These are phyloP conservation scores for Ellobius talpinus DNA, from an alignment of 2,113 vertebrate genomes.

Conservation along the genomic window DNA sequence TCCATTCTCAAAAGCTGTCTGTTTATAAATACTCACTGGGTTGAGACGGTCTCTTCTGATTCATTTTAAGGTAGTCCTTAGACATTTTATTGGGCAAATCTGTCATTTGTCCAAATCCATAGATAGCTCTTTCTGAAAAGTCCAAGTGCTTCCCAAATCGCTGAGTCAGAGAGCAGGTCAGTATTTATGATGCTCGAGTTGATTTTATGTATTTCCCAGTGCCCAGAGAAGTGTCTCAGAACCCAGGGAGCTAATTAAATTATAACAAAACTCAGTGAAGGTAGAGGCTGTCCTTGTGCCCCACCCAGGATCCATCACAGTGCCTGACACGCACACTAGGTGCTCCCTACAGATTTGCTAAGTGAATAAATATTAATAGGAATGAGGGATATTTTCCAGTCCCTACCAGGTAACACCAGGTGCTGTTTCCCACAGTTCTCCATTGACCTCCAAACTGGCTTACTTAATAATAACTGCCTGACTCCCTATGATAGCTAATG, in stretches of 20 bases:
- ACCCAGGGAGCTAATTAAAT: constrained; percentile 7
- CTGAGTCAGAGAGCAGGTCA: constrained; percentile 72
- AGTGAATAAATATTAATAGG: neutral
- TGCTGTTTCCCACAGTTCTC: neutral
- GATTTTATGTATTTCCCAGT: constrained; percentile 21
- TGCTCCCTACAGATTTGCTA: neutral
- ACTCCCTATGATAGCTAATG: neutral
- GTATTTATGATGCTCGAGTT: constrained; percentile 65
- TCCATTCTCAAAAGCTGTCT: constrained; percentile 57
- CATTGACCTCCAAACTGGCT: neutral
- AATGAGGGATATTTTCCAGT: neutral
- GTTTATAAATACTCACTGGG: constrained; percentile 47
- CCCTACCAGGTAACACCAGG: neutral
- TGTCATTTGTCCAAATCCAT: constrained; percentile 77
- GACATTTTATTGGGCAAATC: constrained; percentile 61
- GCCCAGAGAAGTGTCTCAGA: constrained; percentile 50
- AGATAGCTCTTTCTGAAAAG: constrained; percentile 74
- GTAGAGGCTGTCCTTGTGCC: neutral
- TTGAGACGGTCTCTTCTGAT: constrained; percentile 68
- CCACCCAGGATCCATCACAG: neutral
- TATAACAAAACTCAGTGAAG: neutral
- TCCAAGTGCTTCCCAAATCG: constrained; percentile 69
- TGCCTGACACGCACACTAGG: neutral
- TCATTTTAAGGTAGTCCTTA: constrained; percentile 68
- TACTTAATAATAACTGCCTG: neutral